A percentile compares a stretch with the other conserved stretches of the same genome.
phyloP scores from a whole-genome alignment of 2,113 vertebrate species.

The Suncus etruscus region DNA sequence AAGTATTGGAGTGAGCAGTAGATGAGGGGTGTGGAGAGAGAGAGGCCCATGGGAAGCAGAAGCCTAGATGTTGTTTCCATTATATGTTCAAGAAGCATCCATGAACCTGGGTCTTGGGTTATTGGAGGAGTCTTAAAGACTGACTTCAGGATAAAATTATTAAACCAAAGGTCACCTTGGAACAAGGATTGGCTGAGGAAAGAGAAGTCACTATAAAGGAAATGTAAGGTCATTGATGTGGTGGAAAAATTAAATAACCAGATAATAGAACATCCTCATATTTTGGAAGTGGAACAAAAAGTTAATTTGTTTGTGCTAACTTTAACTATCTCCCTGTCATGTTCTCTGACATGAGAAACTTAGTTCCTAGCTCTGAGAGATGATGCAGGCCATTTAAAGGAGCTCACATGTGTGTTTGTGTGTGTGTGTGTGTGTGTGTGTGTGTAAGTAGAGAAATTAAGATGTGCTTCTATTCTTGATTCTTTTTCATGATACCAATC shows the following conservation, averaged over 20 bases:
- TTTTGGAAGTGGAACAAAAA: not conserved
- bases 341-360: not conserved
- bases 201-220: constrained; percentile 21
- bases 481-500: not conserved
- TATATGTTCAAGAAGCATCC: not conserved
- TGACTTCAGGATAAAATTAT: not conserved
- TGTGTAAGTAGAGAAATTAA: not conserved
- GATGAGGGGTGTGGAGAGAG: not conserved
- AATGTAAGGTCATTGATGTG: not conserved
- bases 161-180: not conserved
- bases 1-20: not conserved
- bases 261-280: not conserved
- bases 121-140: constrained; percentile 3
- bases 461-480: not conserved
- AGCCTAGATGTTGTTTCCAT: not conserved
- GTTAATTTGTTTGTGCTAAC: not conserved
- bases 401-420: not conserved
- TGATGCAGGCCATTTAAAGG: not conserved
- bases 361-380: not conserved
- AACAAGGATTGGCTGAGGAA: not conserved
- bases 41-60: not conserved
- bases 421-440: not conserved
- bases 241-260: not conserved
- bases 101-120: not conserved
- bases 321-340: not conserved